Percentiles rank a stretch among this genome's conserved stretches.
These are phyloP conservation scores for Araneus ventricosus DNA, from an alignment of 1,140 invertebrate genomes.

Conservation along the genomic window DNA sequence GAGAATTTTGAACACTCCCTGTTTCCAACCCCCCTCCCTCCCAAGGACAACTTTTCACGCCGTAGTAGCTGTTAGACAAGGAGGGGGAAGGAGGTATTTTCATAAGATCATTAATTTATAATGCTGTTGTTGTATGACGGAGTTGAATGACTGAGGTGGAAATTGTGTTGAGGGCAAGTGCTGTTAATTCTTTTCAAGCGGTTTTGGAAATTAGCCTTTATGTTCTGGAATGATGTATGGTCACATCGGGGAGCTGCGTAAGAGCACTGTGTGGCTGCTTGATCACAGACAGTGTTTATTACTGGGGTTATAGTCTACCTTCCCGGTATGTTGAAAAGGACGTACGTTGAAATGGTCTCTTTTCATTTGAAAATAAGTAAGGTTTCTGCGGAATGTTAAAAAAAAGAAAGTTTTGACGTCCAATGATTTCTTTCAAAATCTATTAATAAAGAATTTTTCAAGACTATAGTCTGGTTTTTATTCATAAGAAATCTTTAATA, in stretches of 20 bases:
- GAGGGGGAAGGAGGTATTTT: neutral
- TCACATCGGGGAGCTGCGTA: neutral
- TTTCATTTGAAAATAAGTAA: no score
- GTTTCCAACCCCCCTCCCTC: neutral
- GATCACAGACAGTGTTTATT: no score
- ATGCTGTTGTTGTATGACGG: neutral
- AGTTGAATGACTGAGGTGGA: neutral
- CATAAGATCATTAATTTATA: neutral
- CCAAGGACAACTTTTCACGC: neutral
- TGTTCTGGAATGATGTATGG: constrained; percentile 11
- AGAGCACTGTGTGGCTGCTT: no score
- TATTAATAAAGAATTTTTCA: no score
- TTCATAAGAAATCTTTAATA: no score
- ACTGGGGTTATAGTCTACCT: no score
- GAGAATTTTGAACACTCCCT: neutral
- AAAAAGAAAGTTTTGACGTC: no score
- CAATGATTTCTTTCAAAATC: no score
- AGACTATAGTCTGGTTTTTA: no score
- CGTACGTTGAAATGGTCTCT: no score
- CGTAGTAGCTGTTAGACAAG: neutral
- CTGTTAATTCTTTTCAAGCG: neutral
- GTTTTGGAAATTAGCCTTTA: neutral
- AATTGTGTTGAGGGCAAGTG: neutral
- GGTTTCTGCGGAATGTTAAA: no score
- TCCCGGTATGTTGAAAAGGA: no score